Evolutionary conservation across 1,140 invertebrate species (phyloP).

Genomic region (Lepidostoma basale): DNA sequence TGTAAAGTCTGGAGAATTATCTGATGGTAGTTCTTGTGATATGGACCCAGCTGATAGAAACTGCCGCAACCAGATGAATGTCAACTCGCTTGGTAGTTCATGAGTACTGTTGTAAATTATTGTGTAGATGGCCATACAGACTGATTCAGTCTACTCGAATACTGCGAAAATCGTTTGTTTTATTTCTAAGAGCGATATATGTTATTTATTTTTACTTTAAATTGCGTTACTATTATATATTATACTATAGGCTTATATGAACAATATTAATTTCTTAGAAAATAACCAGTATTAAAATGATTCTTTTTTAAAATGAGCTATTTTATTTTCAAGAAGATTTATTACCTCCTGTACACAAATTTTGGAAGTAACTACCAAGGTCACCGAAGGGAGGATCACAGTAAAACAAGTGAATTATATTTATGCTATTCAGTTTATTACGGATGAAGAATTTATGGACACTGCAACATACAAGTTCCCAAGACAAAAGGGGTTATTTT

Average conservation of each 20-base stretch:
- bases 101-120: too few relatives aligned
- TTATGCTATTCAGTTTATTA: conserved; percentile 3
- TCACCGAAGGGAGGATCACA: neutral
- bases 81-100: too few relatives aligned
- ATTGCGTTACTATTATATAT: conserved; percentile 15
- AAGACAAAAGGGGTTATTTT: too few relatives aligned
- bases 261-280: conserved; percentile 9
- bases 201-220: conserved; percentile 27
- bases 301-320: conserved; percentile 5
- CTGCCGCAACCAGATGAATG: too few relatives aligned
- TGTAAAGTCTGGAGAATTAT: too few relatives aligned
- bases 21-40: too few relatives aligned
- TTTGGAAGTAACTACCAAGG: neutral
- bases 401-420: conserved; percentile 8
- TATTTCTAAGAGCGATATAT: conserved; percentile 8
- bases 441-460: neutral
- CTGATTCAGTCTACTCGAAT: too few relatives aligned
- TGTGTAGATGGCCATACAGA: too few relatives aligned
- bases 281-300: conserved; percentile 22
- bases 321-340: conserved; percentile 5
- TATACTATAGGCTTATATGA: conserved; percentile 16
- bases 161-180: too few relatives aligned
- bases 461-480: too few relatives aligned
- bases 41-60: too few relatives aligned
- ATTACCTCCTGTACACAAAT: neutral